Base-by-base conservation (phyloP, 2,888 invertebrate species). In the Sesamia inferens region DNA sequence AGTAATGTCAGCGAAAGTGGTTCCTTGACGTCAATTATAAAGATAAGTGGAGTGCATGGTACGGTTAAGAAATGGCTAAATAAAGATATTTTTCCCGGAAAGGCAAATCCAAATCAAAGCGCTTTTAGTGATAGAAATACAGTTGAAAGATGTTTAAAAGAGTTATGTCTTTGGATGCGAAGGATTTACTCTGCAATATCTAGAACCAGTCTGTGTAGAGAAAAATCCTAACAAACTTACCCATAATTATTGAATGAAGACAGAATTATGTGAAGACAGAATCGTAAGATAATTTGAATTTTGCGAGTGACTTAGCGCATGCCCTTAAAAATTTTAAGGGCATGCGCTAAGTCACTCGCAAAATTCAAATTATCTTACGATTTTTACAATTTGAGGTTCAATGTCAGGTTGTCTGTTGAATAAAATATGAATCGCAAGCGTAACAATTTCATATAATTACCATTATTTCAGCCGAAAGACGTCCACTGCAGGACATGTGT, bases 1-100 rank as follows among this genome's bases (percentile, higher is more conserved):
- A 81, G 82, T 78, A 81, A 79, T 67, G 66, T 61, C 2, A 69
- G 82, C 71, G 86, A 86, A 86, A 86, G 86, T 84, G 75, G 76
- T 80, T 87, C 73, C 72, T 78, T 68, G 65, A 67, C 79, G 79
- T 71, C 81, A 81, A 82, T 86, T 81, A 76, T 62, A 63, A 71
- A 78, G 78, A 83, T 87, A 81, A 78, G 73, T 79, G 31, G 68
- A 57, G 59, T 70, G 47, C 64, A 54, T 55, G 42, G 55, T 64
- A 8, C 58, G 16, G 54, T 75, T 31, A 59, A 72, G n/a, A 65
- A 47, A 70, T 74, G 61, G 64, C n/a, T 31, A 59, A 68, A 44
- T 83, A 68, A 57, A 63, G 24, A 51, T 65, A 72, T 66, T 72
- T 65, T 22, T 4, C 8, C 16, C 7, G 16, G 47, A 58, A 63